Conservation (phyloP, 2,113 vertebrate species). For the Plestiodon gilberti region DNA sequence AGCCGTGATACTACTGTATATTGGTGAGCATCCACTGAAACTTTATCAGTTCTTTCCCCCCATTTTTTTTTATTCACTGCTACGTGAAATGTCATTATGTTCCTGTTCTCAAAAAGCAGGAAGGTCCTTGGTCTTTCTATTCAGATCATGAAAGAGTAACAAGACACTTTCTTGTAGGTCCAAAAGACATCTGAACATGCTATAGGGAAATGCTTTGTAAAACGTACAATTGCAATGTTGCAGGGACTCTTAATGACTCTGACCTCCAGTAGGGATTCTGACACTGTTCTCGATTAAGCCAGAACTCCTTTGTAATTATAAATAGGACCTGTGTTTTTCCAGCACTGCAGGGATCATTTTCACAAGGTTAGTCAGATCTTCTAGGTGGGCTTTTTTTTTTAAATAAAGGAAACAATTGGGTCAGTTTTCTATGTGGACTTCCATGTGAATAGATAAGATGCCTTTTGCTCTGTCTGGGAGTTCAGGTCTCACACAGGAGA, state of each 20-base stretch:
- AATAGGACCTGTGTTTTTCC: background rate
- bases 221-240: background rate
- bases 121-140: background rate
- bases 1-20: too few species aligned
- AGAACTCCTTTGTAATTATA: background rate
- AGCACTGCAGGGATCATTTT: background rate
- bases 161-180: background rate
- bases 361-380: background rate
- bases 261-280: background rate
- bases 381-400: background rate
- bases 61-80: background rate
- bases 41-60: too few species aligned
- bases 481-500: background rate
- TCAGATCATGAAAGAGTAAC: background rate
- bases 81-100: background rate
- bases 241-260: background rate
- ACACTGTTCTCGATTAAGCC: background rate
- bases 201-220: background rate
- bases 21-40: background rate
- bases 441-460: accelerated
- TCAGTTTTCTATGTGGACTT: background rate
- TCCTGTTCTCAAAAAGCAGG: background rate
- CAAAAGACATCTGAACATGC: background rate
- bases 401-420: background rate
- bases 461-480: background rate